These are phyloP conservation scores for Clistopyga incitator DNA, from an alignment of 2,888 invertebrate genomes.

Conservation along the genomic window DNA sequence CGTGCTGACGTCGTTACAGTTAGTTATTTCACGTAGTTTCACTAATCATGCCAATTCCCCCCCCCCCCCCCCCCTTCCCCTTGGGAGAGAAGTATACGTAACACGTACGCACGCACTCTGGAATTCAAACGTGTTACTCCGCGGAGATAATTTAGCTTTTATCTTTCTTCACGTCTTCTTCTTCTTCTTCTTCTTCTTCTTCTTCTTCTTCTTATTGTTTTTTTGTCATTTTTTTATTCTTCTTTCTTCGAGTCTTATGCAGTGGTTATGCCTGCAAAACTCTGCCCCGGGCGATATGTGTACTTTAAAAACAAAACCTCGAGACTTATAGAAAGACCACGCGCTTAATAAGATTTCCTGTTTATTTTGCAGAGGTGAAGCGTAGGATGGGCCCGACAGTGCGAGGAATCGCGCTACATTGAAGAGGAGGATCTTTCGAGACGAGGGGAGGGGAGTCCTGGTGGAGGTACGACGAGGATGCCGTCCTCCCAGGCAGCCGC, in stretches of 20 bases:
- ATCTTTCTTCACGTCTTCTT: conserved; percentile 16
- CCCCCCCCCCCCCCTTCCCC: not conserved
- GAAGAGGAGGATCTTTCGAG: conserved; percentile 74
- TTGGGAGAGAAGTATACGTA: conserved; percentile 6
- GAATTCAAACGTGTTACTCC: conserved; percentile 19
- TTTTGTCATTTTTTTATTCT: conserved; percentile 6
- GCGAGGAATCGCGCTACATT: conserved; percentile 77
- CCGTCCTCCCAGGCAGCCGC: conserved; percentile 82
- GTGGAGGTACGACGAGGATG: conserved; percentile 77
- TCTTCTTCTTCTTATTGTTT: not conserved
- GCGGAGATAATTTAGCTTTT: not conserved
- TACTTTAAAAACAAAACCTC: not conserved
- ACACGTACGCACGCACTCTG: conserved; percentile 28
- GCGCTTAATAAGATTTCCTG: conserved; percentile 71
- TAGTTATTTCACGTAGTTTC: conserved; percentile 3
- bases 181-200: not conserved
- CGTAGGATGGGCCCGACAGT: conserved; percentile 82
- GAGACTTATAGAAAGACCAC: not conserved
- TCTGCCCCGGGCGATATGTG: not conserved
- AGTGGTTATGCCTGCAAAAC: not conserved
- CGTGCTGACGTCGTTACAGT: conserved; percentile 24
- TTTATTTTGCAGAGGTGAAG: conserved; percentile 77
- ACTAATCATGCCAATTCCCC: conserved; percentile 18
- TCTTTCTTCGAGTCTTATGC: not conserved
- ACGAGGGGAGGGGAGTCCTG: conserved; percentile 69